Evolutionary conservation across 2,888 invertebrate species (phyloP), one percentile per base, ranked within the genome.

Genomic region (Synergus itoensis): DNA sequence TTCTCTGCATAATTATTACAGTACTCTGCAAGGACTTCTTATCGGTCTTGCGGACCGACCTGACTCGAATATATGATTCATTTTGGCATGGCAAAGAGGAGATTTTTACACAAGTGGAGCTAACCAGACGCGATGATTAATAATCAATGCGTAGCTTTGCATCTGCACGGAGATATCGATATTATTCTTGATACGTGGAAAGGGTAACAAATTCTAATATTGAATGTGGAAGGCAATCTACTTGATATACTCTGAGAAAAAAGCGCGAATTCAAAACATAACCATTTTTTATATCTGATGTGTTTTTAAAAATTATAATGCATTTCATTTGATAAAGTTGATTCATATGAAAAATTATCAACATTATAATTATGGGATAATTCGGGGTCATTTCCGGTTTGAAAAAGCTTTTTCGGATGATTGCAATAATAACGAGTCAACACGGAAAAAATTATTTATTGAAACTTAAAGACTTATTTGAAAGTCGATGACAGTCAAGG

Each of bases 1-100:
- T 88, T 88, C 87, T 85, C 86, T 87, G 90, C 88, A 90, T 90
- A 90, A 90, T 90, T 90, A 89, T 90, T 88, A 87, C 86, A 85
- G 82, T 82, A 85, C 84, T 84, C 81, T 80, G 78, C 81, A 80
- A 80, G 81, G 83, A 88, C 86, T 88, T 87, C 87, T 88, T 87
- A 88, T 87, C 87, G 85, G 82, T 84, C 84, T 78, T 82, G 76
- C 79, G 81, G 80, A 81, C 81, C 81, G 21, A 81, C 86, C 84
- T 85, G 87, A 85, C 83, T 83, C 77, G 86, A 86, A 88, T 87
- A 87, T 84, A 79, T 80, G 84, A 86, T 87, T 81, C 77, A 81
- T 79, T 80, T 78, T 75, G 78, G 76, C 78, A 82, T 83, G 79
- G 78, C 81, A 78, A 77, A 79, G 80, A 79, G 81, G 78, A 77